Percentiles rank a stretch among this genome's conserved stretches.
phyloP scores from a whole-genome alignment of 2,113 vertebrate species.

The Engraulis encrasicolus region DNA sequence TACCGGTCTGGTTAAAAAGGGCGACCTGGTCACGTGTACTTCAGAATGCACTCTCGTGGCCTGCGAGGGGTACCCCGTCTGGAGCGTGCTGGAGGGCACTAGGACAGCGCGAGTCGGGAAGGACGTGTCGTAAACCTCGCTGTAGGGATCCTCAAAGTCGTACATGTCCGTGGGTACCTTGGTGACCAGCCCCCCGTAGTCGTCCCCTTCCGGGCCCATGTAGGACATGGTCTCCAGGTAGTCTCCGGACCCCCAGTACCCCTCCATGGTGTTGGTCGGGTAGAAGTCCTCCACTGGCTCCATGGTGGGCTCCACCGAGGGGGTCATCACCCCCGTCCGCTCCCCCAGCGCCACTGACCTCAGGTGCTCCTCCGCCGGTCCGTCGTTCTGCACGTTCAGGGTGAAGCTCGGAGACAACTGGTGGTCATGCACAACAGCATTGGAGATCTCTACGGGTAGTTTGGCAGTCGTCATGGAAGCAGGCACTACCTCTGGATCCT shows the following conservation, averaged over 20 bases:
- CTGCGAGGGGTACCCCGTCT: neutral
- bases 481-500: neutral
- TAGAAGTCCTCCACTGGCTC: constrained; percentile 68
- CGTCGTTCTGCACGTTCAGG: constrained; percentile 47
- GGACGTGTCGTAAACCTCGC: constrained; percentile 81
- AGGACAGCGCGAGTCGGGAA: constrained; percentile 83
- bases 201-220: constrained; percentile 67
- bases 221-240: constrained; percentile 81
- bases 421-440: neutral
- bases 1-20: constrained; percentile 1
- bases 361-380: constrained; percentile 44
- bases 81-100: constrained; percentile 72
- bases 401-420: constrained; percentile 50
- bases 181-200: constrained; percentile 64
- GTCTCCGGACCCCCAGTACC: constrained; percentile 85
- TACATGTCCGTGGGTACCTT: constrained; percentile 71
- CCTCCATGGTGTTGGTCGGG: constrained; percentile 72
- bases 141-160: constrained; percentile 78
- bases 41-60: neutral
- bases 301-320: constrained; percentile 70
- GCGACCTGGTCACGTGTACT: neutral
- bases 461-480: neutral
- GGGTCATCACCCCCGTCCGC: constrained; percentile 65
- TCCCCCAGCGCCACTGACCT: constrained; percentile 72
- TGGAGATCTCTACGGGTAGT: constrained; percentile 37